phyloP scores from a whole-genome alignment of 2,113 vertebrate species.

The Pelecanoides urinatrix region DNA sequence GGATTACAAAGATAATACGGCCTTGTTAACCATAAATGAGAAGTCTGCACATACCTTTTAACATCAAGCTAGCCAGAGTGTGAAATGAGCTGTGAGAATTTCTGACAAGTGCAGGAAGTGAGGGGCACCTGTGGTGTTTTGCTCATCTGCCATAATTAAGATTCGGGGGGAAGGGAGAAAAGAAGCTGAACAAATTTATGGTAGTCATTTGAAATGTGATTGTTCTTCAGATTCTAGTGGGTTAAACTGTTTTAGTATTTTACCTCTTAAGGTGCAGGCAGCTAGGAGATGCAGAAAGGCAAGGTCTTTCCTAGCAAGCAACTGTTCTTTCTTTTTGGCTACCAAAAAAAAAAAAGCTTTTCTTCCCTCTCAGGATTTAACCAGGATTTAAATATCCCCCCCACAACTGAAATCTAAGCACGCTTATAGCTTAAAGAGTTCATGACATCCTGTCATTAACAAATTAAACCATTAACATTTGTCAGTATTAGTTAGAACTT shows the following conservation, averaged over 20 bases:
- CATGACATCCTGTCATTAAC: background rate
- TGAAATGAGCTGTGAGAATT: background rate
- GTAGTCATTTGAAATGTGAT: background rate
- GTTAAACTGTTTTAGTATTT: background rate
- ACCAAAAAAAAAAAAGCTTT: background rate
- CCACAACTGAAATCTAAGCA: background rate
- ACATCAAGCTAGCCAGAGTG: background rate
- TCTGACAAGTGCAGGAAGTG: background rate
- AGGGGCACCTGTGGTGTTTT: background rate
- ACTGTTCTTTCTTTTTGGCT: background rate
- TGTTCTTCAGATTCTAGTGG: background rate
- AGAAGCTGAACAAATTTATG: background rate
- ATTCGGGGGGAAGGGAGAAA: background rate
- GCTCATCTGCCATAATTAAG: background rate
- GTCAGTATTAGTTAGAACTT: background rate
- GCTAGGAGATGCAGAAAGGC: background rate
- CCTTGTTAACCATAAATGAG: background rate
- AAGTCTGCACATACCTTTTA: background rate
- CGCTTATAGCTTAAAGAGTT: background rate
- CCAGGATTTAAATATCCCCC: background rate
- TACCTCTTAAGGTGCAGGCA: background rate
- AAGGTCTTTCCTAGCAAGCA: background rate
- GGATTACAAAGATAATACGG: background rate
- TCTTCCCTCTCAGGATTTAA: background rate
- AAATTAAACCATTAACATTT: background rate